phyloP scores from a whole-genome alignment of 2,888 invertebrate species.

The Trissonchulus latispiculum region DNA sequence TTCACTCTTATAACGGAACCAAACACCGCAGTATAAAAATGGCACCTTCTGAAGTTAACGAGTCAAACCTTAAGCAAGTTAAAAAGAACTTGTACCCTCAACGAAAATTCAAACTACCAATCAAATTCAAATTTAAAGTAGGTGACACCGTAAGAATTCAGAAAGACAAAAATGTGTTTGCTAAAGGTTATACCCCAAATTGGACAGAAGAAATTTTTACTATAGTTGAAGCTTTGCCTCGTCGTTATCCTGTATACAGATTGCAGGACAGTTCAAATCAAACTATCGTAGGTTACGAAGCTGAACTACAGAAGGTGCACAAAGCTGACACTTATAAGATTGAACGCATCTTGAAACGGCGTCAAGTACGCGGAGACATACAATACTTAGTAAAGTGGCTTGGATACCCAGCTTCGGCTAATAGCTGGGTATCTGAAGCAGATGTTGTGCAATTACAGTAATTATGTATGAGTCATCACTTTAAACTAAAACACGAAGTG shows the following conservation, averaged over 20 bases:
- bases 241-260: neutral
- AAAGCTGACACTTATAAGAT: constrained; percentile 1
- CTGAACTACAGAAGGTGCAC: neutral
- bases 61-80: neutral
- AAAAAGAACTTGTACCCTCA: neutral
- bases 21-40: neutral
- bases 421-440: neutral
- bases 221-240: neutral
- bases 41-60: neutral
- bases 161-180: constrained; percentile 7
- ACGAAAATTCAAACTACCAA: neutral
- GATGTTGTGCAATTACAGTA: neutral
- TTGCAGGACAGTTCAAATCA: neutral
- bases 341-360: neutral
- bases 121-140: constrained; percentile 11
- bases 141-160: constrained; percentile 9
- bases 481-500: too few relatives aligned
- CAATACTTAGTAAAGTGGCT: constrained; percentile 4
- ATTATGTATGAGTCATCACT: too few relatives aligned
- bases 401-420: neutral
- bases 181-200: neutral
- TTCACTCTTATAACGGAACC: constrained; percentile 8
- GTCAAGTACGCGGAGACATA: neutral
- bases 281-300: neutral
- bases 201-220: constrained; percentile 13